Percentiles rank a stretch among this genome's conserved stretches.
Conservation (phyloP, 2,888 invertebrate species). For the Ctena decussata region DNA sequence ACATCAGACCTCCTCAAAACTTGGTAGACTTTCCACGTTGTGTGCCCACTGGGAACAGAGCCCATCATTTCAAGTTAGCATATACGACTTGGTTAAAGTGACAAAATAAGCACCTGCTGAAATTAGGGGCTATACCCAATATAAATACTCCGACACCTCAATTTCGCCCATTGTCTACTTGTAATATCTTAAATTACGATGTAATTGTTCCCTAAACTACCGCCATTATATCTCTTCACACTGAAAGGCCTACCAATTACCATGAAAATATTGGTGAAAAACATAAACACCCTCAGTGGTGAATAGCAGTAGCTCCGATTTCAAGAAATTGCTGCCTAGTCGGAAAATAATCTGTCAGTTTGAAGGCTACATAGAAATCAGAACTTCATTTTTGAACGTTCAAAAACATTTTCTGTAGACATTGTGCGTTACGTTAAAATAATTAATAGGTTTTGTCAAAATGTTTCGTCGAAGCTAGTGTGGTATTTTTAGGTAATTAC, state of each 20-base stretch:
- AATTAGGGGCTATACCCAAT: background rate
- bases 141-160: conserved; percentile 4
- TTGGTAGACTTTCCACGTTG: too few species aligned
- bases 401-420: background rate
- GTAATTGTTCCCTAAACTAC: conserved; percentile 9
- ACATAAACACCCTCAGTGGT: background rate
- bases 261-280: background rate
- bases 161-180: background rate
- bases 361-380: conserved; percentile 2
- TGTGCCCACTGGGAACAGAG: too few species aligned
- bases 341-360: background rate
- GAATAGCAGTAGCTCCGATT: conserved; percentile 1
- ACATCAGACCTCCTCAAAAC: too few species aligned
- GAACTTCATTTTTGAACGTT: background rate
- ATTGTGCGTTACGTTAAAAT: background rate
- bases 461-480: background rate
- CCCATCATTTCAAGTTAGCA: too few species aligned
- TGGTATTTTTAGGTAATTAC: conserved; percentile 3
- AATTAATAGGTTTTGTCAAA: conserved; percentile 14
- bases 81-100: background rate
- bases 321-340: conserved; percentile 2
- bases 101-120: background rate
- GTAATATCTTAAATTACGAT: conserved; percentile 11
- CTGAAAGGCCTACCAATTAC: background rate
- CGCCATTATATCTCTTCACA: background rate